These are phyloP conservation scores for Leucophenga montana DNA, from an alignment of 2,888 invertebrate genomes.

Conservation along the genomic window DNA sequence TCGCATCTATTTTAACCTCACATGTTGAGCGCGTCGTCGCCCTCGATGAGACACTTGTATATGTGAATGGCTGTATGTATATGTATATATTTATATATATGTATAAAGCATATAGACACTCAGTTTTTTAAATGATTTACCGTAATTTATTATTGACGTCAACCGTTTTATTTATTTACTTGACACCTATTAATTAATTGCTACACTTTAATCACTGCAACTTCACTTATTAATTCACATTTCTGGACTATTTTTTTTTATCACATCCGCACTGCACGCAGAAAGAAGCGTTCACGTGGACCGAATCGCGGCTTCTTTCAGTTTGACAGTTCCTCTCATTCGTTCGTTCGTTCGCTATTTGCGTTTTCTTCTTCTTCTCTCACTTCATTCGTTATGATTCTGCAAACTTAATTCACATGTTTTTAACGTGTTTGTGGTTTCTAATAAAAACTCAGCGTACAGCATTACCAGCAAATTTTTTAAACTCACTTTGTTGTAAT, in stretches of 20 bases:
- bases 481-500: no score
- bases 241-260: slow-evolving; percentile 29
- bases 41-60: no score
- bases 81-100: no score
- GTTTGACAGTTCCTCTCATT: slow-evolving; percentile 13
- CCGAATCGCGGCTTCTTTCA: slow-evolving; percentile 9
- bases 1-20: slow-evolving; percentile 68
- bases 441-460: background rate
- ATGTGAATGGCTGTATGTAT: no score
- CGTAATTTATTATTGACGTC: background rate
- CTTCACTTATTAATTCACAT: slow-evolving; percentile 21
- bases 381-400: background rate
- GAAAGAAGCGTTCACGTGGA: slow-evolving; percentile 65
- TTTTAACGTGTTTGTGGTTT: background rate
- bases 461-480: no score
- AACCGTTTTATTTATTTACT: background rate
- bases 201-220: slow-evolving; percentile 21
- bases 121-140: no score
- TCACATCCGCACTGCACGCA: slow-evolving; percentile 51
- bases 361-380: background rate
- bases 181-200: background rate
- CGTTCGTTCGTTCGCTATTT: background rate
- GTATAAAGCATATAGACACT: background rate
- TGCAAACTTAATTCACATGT: background rate
- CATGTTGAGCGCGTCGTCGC: slow-evolving; percentile 60